Percentiles rank a stretch among this genome's conserved stretches.
These are phyloP conservation scores for Drosophila murphyi DNA, from an alignment of 1,140 invertebrate species.

Conservation along the genomic window DNA sequence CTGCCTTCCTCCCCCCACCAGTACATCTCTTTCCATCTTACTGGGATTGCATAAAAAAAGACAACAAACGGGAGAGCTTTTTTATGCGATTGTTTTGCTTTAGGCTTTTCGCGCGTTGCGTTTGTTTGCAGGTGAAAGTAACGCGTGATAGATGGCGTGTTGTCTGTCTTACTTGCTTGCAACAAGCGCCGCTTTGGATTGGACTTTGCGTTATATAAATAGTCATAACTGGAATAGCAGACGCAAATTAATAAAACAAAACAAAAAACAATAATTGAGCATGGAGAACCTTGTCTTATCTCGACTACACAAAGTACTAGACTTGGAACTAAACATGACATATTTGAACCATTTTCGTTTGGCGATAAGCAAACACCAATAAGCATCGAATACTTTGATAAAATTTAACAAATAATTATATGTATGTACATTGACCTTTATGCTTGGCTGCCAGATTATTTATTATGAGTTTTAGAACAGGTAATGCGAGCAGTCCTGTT, in stretches of 20 bases:
- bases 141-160: constrained; percentile 54
- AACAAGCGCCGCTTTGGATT: not conserved
- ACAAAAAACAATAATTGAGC: not conserved
- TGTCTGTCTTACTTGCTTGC: constrained; percentile 12
- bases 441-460: constrained; percentile 14
- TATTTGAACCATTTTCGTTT: constrained; percentile 35
- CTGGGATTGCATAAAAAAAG: not conserved
- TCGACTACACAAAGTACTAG: constrained; percentile 19
- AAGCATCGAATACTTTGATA: constrained; percentile 19
- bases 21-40: not conserved
- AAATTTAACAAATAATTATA: constrained; percentile 6
- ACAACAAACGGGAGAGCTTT: constrained; percentile 16
- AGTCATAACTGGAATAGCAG: constrained; percentile 4
- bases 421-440: constrained; percentile 52
- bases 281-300: constrained; percentile 22
- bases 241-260: not conserved
- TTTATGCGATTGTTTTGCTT: constrained; percentile 55
- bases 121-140: constrained; percentile 58
- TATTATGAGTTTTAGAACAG: constrained; percentile 13
- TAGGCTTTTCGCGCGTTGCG: constrained; percentile 43
- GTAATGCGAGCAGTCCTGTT: constrained; percentile 20
- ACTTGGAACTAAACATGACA: constrained; percentile 7
- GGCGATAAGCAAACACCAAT: constrained; percentile 30
- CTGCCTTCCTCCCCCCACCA: not conserved
- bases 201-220: constrained; percentile 4